Percentiles rank a stretch among this genome's conserved stretches.
phyloP scores from a whole-genome alignment of 2,113 vertebrate species.

The Eublepharis macularius region DNA sequence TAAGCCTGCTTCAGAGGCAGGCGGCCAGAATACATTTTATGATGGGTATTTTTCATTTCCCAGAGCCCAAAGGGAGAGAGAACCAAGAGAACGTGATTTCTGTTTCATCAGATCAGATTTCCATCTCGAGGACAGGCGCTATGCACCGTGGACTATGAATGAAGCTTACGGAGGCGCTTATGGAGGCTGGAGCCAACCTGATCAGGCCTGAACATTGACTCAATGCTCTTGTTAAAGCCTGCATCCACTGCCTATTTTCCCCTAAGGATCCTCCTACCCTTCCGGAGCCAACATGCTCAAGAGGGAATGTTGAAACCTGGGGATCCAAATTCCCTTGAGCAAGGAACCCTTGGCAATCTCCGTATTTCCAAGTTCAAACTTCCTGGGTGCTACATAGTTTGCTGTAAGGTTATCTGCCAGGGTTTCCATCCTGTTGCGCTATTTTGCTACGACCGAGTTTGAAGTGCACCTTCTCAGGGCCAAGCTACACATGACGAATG shows the following conservation, averaged over 20 bases:
- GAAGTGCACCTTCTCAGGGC: too few species aligned
- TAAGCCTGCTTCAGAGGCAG: too few species aligned
- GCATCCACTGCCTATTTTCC: not conserved
- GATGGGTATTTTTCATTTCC: not conserved
- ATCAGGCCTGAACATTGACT: not conserved
- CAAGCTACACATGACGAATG: too few species aligned
- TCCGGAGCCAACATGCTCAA: not conserved
- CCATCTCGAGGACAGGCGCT: not conserved
- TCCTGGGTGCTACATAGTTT: too few species aligned
- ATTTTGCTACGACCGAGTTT: too few species aligned
- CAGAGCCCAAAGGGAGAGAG: not conserved
- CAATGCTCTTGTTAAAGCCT: not conserved
- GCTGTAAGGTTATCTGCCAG: too few species aligned
- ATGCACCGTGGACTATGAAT: not conserved
- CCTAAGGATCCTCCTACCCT: not conserved
- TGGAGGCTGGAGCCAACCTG: not conserved
- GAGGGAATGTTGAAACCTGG: not conserved
- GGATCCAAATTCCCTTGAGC: not conserved
- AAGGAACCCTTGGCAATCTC: not conserved
- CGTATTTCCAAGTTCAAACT: too few species aligned
- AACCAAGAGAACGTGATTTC: too few species aligned
- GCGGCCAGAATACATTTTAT: not conserved
- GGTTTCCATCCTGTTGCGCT: too few species aligned
- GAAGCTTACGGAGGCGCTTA: not conserved
- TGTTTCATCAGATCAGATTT: not conserved